These are phyloP conservation scores for Troglohyphantes excavatus DNA, from an alignment of 2,888 invertebrate species.

Conservation along the genomic window DNA sequence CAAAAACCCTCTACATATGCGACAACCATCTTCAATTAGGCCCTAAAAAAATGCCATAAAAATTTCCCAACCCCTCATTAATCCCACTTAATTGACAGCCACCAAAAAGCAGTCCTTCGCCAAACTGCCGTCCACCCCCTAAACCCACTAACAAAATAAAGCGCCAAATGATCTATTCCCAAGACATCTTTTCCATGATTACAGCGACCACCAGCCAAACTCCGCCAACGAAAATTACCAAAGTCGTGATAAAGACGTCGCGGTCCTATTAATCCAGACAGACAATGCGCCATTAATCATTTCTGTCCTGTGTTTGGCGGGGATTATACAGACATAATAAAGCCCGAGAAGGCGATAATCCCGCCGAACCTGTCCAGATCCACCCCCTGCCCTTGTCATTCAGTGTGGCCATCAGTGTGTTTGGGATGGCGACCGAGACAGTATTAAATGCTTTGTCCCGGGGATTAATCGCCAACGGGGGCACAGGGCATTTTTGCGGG, in stretches of 20 bases:
- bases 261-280: conserved; percentile 68
- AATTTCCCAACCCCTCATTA: not conserved
- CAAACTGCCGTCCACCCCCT: not conserved
- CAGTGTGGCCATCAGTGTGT: conserved; percentile 4
- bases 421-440: conserved; percentile 5
- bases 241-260: conserved; percentile 69
- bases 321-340: conserved; percentile 78
- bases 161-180: conserved; percentile 36
- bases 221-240: conserved; percentile 57
- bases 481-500: conserved; percentile 41
- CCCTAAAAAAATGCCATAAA: not conserved
- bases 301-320: conserved; percentile 64
- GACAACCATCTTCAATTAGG: not conserved
- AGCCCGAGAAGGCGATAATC: conserved; percentile 77
- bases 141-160: conserved; percentile 7
- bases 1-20: not conserved
- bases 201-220: conserved; percentile 17
- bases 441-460: conserved; percentile 73
- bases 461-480: conserved; percentile 64
- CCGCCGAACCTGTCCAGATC: conserved; percentile 35
- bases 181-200: conserved; percentile 18
- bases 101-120: not conserved
- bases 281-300: conserved; percentile 78
- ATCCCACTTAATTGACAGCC: not conserved
- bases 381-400: conserved; percentile 36